phyloP scores from a whole-genome alignment of 2,797 vertebrate species.

The Australoheros facetus region DNA sequence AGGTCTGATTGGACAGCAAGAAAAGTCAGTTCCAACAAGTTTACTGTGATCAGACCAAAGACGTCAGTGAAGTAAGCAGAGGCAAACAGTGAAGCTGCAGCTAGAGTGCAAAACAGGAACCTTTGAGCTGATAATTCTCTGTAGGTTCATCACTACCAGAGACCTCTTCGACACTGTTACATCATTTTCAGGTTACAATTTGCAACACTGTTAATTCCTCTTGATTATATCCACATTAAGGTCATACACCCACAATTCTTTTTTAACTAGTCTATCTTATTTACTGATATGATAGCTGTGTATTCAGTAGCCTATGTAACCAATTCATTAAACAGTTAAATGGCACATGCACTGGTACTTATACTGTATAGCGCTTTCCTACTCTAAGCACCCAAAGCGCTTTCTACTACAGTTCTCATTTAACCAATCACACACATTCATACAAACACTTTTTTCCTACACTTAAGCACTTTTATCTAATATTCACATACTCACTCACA shows the following conservation, averaged over 20 bases:
- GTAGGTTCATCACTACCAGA: background rate
- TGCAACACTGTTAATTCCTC: background rate
- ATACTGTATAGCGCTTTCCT: background rate
- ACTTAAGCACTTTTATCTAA: background rate
- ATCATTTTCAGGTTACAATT: background rate
- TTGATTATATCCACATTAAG: background rate
- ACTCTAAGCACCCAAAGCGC: background rate
- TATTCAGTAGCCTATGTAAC: background rate
- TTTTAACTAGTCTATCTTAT: background rate
- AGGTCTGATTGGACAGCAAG: background rate
- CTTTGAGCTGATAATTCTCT: background rate
- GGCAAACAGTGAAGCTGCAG: background rate
- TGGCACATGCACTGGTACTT: background rate
- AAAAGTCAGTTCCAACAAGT: background rate
- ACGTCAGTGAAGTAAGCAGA: background rate
- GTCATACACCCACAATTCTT: background rate
- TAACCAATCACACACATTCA: background rate
- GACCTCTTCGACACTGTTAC: slow-evolving; percentile 3
- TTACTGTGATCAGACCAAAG: background rate
- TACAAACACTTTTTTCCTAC: accelerated
- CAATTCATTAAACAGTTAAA: background rate
- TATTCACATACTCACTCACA: background rate
- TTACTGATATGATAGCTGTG: background rate
- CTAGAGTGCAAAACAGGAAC: background rate
- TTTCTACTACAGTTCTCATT: background rate